These are phyloP conservation scores for Eilema caniola DNA, from an alignment of 2,888 invertebrate species.

Conservation along the genomic window DNA sequence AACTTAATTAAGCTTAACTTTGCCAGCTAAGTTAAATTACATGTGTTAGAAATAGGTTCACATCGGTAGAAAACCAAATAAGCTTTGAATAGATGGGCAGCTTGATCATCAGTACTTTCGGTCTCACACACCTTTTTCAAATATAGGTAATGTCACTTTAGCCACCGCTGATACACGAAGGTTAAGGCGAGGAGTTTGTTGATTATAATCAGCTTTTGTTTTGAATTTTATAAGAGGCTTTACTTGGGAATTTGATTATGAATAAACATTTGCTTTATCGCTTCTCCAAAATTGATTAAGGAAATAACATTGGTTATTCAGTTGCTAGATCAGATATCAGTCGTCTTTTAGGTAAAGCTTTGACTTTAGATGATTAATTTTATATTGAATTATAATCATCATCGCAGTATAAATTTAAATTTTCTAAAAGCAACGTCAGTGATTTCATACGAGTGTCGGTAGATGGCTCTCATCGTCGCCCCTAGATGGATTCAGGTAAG, in stretches of 20 bases:
- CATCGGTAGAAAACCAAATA: no score
- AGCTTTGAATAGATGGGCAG: neutral
- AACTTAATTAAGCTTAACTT: no score
- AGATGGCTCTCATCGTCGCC: no score
- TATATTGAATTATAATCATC: neutral
- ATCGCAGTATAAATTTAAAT: neutral
- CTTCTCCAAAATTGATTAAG: neutral
- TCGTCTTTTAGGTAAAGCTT: neutral
- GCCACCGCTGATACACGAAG: neutral
- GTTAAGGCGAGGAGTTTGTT: neutral
- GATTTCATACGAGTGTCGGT: no score
- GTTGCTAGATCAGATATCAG: conserved; percentile 1
- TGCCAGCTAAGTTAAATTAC: no score
- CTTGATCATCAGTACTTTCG: neutral
- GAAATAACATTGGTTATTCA: neutral
- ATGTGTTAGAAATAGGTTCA: no score
- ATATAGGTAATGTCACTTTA: neutral
- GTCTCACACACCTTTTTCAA: neutral
- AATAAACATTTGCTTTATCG: conserved; percentile 8
- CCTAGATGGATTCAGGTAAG: no score
- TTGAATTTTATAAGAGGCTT: conserved; percentile 20
- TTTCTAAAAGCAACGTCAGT: neutral
- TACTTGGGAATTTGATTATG: conserved; percentile 4
- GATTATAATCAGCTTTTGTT: conserved; percentile 17
- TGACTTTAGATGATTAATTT: neutral